Evolutionary conservation across 2,113 vertebrate species (phyloP), one percentile per base, ranked within the genome.

Genomic region (Rissa tridactyla): DNA sequence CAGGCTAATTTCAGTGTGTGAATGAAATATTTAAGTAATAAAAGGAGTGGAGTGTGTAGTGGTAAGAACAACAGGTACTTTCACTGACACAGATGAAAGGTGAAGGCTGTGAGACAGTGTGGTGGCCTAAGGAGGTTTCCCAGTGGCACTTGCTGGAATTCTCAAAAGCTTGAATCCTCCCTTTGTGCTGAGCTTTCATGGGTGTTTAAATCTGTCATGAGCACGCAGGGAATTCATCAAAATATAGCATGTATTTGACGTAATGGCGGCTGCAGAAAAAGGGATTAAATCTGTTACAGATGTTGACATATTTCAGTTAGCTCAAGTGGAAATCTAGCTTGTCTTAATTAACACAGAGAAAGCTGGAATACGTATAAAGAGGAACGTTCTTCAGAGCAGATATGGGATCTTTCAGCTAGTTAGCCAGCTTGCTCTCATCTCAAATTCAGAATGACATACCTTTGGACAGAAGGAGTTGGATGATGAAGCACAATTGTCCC

Each of bases 291-390:
- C 23, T 93, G 30, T 76, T 91, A 44, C 89, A 94, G 87, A 91
- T 92, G 83, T 78, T 89, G 65, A 90, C 65, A 88, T 83, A 73
- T 75, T 94, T 69, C 51, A 88, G 72, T 93, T 91, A 94, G 68
- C 60, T 90, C n/a, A 60, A 95, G 47, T 85, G 70, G 77, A 92
- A 92, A 60, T 84, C 21, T 82, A 58, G 34, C 52, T 87, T 94
- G 65, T 89, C 65, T 87, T 92, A 95, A 78, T 94, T 89, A 94
- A 89, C 30, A 68, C 21, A 23, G 3, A 69, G 47, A 93, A 79
- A 79, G 52, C 54, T 84, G 65, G 47, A 94, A 90, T 60, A 52
- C 4, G 15, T 19, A 49, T 30, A 40, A 89, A 81, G 34, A 84
- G n/a, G 15, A 32, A 60, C 51, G 13, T 51, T 71, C 40, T 85